Percentiles rank a stretch among this genome's conserved stretches.
phyloP scores from a whole-genome alignment of 92 coral and sea anemone species.

The Scolanthus callimorphus region DNA sequence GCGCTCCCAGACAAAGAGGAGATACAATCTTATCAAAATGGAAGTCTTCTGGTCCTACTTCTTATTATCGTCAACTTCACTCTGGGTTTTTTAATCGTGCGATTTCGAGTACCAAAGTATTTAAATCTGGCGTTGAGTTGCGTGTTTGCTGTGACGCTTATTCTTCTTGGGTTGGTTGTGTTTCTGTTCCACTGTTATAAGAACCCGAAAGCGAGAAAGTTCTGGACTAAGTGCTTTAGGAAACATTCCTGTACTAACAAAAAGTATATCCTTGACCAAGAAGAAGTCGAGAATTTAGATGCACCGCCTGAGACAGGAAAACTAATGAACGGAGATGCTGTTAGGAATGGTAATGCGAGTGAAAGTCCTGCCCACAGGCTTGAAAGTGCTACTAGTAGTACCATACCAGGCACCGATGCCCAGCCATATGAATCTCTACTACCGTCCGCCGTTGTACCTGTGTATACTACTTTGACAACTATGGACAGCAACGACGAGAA shows the following conservation, averaged over 20 bases:
- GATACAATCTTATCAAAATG: slow-evolving; percentile 51
- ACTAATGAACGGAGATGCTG: slow-evolving; percentile 51
- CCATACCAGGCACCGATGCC: slow-evolving; percentile 65
- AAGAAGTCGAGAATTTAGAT: slow-evolving; percentile 24
- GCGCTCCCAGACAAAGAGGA: slow-evolving; percentile 63
- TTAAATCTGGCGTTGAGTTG: slow-evolving; percentile 60
- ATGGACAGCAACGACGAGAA: not conserved
- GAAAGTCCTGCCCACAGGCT: slow-evolving; percentile 61
- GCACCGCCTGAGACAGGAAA: slow-evolving; percentile 21
- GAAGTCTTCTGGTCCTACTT: slow-evolving; percentile 62
- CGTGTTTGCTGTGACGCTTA: slow-evolving; percentile 68
- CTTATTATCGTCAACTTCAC: slow-evolving; percentile 49
- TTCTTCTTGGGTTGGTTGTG: slow-evolving; percentile 57
- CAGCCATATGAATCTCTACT: slow-evolving; percentile 85
- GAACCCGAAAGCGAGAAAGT: slow-evolving; percentile 44
- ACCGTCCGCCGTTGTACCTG: slow-evolving; percentile 68
- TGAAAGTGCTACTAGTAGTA: slow-evolving; percentile 13
- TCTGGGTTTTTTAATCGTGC: slow-evolving; percentile 52
- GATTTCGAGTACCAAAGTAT: slow-evolving; percentile 32
- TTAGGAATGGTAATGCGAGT: slow-evolving; percentile 9
- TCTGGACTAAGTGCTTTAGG: slow-evolving; percentile 34
- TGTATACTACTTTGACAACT: not conserved
- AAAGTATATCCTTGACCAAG: slow-evolving; percentile 31
- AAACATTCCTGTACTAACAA: slow-evolving; percentile 21
- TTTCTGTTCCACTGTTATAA: slow-evolving; percentile 78